Conservation (phyloP, 2,888 invertebrate species). For the Tipula helvola region DNA sequence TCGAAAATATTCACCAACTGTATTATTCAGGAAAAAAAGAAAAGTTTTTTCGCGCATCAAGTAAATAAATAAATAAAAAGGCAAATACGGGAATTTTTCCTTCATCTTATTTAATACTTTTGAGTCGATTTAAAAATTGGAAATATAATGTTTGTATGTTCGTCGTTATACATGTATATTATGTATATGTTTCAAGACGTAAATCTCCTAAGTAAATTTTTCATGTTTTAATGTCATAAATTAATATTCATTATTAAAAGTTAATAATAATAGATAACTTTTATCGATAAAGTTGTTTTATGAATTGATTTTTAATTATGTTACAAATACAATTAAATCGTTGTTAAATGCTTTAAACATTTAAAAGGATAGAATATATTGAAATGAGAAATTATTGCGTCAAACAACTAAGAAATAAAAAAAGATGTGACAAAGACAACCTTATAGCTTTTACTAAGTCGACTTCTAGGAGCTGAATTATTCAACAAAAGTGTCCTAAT, state of each 20-base stretch:
- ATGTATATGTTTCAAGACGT: neutral
- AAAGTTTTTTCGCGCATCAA: neutral
- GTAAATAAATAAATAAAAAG: neutral
- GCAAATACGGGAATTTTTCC: neutral
- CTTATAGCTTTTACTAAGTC: too few species aligned
- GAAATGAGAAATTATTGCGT: too few species aligned
- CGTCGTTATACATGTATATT: neutral
- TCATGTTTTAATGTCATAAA: neutral
- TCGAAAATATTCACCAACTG: neutral
- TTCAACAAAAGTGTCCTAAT: too few species aligned
- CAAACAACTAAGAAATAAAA: too few species aligned
- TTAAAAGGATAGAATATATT: neutral
- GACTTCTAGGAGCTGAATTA: too few species aligned
- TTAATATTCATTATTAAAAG: neutral
- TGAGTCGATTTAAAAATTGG: neutral
- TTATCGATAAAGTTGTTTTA: neutral
- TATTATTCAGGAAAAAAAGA: neutral
- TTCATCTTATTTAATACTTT: slow-evolving; percentile 1
- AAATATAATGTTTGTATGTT: neutral
- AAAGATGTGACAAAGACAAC: too few species aligned
- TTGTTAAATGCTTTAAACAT: neutral
- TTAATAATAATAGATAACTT: neutral
- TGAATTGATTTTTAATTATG: neutral
- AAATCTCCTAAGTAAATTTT: neutral
- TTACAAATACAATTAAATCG: neutral